Evolutionary conservation across 2,797 vertebrate genomes (phyloP), one percentile per base, ranked within the genome.

Genomic region (Cryptoprocta ferox): DNA sequence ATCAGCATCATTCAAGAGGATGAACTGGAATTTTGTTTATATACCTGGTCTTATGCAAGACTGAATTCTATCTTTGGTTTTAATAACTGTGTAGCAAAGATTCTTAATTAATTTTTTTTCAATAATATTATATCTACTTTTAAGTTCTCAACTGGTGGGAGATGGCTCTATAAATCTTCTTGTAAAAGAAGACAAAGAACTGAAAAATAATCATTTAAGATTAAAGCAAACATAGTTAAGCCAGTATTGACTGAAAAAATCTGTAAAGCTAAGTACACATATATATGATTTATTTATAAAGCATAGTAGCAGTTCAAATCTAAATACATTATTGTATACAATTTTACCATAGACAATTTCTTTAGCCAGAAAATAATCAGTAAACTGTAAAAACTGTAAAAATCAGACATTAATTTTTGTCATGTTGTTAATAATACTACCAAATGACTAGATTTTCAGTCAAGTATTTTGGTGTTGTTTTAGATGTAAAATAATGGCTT

Each of bases 21-120:
- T 91, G 13, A 80, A 42, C 6, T 21, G 4, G 4, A 37, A 35
- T 65, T 65, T 63, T 32, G 9, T n/a, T 79, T 88, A 56, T 48
- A 30, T 30, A 66, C 32, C 5, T 66, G 79, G 16, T 39, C 24
- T 76, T 66, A 39, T 28, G 15, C 8, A 87, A 87, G 7, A 45
- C 2, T 42, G 56, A 97, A 93, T 71, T 26, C 21, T 87, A 30
- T 48, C 42, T 96, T 84, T 92, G 30, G 45, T 95, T 39, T 82
- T 92, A 53, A 45, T 78, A 82, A 61, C 16, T 21, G 2, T 45
- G 2, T 89, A 91, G 10, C 3, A 78, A 61, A n/a, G 48, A 9
- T 65, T 89, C 19, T 45, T 92, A 83, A 80, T 35, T 80, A 39
- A n/a, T n/a, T 19, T 76, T 45, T 86, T 89, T 80, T 42, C 39